Evolutionary conservation across 2,113 vertebrate genomes (phyloP).

Genomic region (Oreochromis niloticus): DNA sequence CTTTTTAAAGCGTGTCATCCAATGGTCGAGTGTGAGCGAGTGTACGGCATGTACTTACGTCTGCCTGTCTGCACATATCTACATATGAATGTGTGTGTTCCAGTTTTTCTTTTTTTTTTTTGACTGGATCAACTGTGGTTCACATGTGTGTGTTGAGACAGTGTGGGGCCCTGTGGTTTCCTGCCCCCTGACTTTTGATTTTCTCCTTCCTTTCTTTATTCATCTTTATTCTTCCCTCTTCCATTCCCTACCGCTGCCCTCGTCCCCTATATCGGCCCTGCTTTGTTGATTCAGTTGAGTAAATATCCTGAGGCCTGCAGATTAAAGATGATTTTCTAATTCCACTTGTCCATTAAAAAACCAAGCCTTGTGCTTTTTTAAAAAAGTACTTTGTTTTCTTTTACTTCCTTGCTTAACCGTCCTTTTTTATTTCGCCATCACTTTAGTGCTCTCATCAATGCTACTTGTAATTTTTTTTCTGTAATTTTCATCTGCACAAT

Average conservation of each 20-base stretch:
- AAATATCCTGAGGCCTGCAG: constrained; percentile 23
- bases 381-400: background rate
- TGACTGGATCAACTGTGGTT: constrained; percentile 43
- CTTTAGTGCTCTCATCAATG: background rate
- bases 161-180: constrained; percentile 68
- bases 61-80: constrained; percentile 32
- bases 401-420: background rate
- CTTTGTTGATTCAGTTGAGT: constrained; percentile 51
- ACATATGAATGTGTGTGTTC: constrained; percentile 27
- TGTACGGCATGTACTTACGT: constrained; percentile 1
- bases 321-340: constrained; percentile 35
- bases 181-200: constrained; percentile 48
- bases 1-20: constrained; percentile 37
- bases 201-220: constrained; percentile 41
- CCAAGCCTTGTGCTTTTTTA: background rate
- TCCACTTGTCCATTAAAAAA: constrained; percentile 14
- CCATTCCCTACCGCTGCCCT: constrained; percentile 8
- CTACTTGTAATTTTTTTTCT: background rate
- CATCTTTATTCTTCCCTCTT: constrained; percentile 27
- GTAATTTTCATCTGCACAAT: background rate
- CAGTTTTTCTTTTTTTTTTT: background rate
- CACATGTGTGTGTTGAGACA: constrained; percentile 62
- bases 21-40: constrained; percentile 26
- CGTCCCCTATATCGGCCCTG: background rate
- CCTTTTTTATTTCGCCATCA: background rate